Evolutionary conservation across 2,888 invertebrate genomes (phyloP).

Genomic region (Thereva unica): DNA sequence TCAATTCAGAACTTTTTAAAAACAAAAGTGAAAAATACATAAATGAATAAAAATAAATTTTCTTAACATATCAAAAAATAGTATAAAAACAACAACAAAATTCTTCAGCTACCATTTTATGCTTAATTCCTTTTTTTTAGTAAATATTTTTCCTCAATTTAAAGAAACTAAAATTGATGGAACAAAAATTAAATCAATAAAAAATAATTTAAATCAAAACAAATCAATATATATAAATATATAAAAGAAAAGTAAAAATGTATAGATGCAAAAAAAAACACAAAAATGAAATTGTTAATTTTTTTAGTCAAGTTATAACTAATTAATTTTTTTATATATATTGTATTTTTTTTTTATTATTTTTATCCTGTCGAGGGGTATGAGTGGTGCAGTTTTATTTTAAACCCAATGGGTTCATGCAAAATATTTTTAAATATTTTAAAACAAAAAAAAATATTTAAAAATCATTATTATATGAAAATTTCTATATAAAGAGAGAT

Average conservation of each 20-base stretch:
- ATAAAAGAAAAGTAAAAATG: constrained; percentile 31
- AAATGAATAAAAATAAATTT: too few relatives aligned
- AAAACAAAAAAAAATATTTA: constrained; percentile 47
- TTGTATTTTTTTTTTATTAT: constrained; percentile 16
- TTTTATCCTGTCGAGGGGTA: constrained; percentile 44
- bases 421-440: constrained; percentile 48
- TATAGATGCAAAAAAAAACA: constrained; percentile 17
- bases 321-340: background rate
- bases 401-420: constrained; percentile 60
- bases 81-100: background rate
- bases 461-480: constrained; percentile 45
- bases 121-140: background rate
- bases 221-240: background rate
- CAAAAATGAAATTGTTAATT: background rate
- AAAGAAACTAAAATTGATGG: too few relatives aligned
- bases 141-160: too few relatives aligned
- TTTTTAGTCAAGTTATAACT: background rate
- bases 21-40: too few relatives aligned
- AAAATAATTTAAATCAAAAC: too few relatives aligned
- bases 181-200: too few relatives aligned
- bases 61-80: constrained; percentile 28
- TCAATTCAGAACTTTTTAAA: too few relatives aligned
- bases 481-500: constrained; percentile 45
- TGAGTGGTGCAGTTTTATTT: constrained; percentile 52
- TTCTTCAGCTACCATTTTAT: constrained; percentile 6